A percentile compares a stretch with the other conserved stretches of the same genome.
These are phyloP conservation scores for Orchesellides sinensis DNA, from an alignment of 2,888 invertebrate species.

Conservation along the genomic window DNA sequence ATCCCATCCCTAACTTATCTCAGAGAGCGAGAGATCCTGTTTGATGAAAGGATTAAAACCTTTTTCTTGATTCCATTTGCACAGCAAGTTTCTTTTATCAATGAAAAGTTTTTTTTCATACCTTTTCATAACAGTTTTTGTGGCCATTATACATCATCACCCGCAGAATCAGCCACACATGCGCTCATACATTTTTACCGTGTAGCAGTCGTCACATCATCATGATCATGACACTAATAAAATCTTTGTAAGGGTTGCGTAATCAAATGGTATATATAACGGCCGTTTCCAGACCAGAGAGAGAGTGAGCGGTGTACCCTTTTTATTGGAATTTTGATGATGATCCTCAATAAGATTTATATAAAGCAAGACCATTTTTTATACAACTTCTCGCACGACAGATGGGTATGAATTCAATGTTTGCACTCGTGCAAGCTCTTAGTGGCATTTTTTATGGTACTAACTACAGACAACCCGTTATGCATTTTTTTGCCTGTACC, in stretches of 20 bases:
- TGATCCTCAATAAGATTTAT: conserved; percentile 56
- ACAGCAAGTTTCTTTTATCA: conserved; percentile 26
- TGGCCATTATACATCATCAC: conserved; percentile 50
- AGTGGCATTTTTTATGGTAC: conserved; percentile 14
- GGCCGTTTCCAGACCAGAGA: too few relatives aligned
- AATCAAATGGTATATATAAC: not conserved
- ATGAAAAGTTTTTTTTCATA: conserved; percentile 36
- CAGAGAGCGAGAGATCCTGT: conserved; percentile 4
- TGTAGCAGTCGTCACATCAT: too few relatives aligned
- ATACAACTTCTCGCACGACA: conserved; percentile 28
- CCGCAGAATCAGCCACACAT: conserved; percentile 29
- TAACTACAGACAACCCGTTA: conserved; percentile 9
- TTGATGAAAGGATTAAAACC: conserved; percentile 61
- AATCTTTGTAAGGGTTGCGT: not conserved
- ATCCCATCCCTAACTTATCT: too few relatives aligned
- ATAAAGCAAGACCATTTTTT: conserved; percentile 41
- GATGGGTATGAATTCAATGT: not conserved
- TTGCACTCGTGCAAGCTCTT: conserved; percentile 29
- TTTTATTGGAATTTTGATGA: conserved; percentile 63
- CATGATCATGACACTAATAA: too few relatives aligned
- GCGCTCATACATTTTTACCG: too few relatives aligned
- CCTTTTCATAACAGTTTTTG: conserved; percentile 48
- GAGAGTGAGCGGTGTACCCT: conserved; percentile 27
- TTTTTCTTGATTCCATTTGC: conserved; percentile 57
- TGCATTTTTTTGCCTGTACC: conserved; percentile 20